A percentile compares a stretch with the other conserved stretches of the same genome.
Evolutionary conservation across 2,113 vertebrate genomes (phyloP).

Genomic region (Neolamprologus hecqui): DNA sequence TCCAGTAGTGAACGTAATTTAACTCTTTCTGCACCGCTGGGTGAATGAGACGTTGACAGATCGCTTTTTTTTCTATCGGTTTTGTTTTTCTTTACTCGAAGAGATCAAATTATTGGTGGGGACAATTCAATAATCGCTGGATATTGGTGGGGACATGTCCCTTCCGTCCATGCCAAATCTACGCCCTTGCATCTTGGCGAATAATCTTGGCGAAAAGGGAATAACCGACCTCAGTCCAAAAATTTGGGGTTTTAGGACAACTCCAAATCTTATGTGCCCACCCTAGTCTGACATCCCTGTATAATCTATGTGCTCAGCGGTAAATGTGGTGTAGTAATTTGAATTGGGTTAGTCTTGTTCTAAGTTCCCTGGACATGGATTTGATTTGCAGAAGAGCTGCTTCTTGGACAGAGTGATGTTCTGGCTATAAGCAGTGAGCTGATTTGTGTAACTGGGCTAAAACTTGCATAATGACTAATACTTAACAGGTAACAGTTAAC

Average conservation of each 20-base stretch:
- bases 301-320: background rate
- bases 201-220: background rate
- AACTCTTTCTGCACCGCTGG: no score
- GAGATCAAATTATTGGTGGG: no score
- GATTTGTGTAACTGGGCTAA: background rate
- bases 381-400: background rate
- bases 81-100: no score
- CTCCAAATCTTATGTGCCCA: background rate
- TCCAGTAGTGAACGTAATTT: no score
- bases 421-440: background rate
- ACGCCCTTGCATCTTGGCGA: background rate
- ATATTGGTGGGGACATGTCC: no score
- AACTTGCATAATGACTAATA: background rate
- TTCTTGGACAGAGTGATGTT: background rate
- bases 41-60: no score
- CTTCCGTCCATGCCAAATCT: no score
- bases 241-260: background rate
- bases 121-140: no score
- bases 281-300: background rate
- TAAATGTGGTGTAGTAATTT: background rate
- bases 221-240: background rate
- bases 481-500: background rate
- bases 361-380: background rate
- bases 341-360: background rate
- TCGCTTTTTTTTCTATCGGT: no score